Base-by-base conservation (phyloP, 2,888 invertebrate species). In the Tribolium freemani region DNA sequence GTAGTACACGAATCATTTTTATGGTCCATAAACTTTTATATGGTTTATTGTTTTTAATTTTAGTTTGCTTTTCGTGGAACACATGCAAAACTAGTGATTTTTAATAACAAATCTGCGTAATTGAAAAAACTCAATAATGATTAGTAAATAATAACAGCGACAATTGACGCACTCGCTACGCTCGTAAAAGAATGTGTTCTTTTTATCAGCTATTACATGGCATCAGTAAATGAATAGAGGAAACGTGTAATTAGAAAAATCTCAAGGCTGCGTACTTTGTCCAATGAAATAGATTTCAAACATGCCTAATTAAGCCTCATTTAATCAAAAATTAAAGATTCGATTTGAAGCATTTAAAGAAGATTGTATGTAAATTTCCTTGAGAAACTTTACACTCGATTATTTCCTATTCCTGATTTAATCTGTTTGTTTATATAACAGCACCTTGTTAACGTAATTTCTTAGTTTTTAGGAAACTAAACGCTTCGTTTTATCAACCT, bases 401-500 rank as follows among this genome's bases (percentile, higher is more conserved):
- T 38, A 38, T 38, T 38, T 38, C 38, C 38, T 38, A 38, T 38
- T 38, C 38, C 3, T n/a, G n/a, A n/a, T 38, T 38, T 38, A 38
- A 38, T n/a, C 38, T 26, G 38, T 38, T 38, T 38, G 38, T 38
- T 38, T 38, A 38, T 38, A n/a, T 38, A 38, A 38, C 8, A 38
- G n/a, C 8, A 38, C 38, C 38, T 38, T 38, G 38, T 38, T 38
- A 38, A 5, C 9, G 8, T 38, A 38, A 38, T 38, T 38, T 38
- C 38, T 38, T 38, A 38, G 38, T 38, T 38, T 38, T 38, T 38
- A n/a, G 26, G 38, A 38, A 38, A 38, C 38, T 38, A 38, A 38
- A 38, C 38, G 38, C 38, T 58, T 44, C 45, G 20, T 58, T 58
- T 57, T 26, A 38, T 57, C 44, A 44, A 58, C 58, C 58, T 58